Evolutionary conservation across 2,113 vertebrate species (phyloP).

Genomic region (Thalassarche chlororhynchos): DNA sequence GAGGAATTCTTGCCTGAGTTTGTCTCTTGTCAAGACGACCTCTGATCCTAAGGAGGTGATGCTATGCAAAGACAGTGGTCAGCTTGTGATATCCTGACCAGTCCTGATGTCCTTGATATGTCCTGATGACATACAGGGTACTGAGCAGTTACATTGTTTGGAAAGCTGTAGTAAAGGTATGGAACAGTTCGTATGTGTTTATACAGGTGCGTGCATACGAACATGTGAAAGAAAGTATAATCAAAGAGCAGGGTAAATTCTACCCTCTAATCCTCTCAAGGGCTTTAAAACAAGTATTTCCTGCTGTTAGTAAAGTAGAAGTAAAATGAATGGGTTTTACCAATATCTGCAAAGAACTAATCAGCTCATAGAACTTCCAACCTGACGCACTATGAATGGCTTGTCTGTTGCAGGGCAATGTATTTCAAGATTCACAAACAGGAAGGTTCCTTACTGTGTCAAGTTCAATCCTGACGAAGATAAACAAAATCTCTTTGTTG

Average conservation of each 20-base stretch:
- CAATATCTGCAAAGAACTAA: neutral
- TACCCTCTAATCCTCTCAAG: neutral
- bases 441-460: constrained; percentile 97
- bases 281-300: neutral
- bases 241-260: neutral
- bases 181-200: neutral
- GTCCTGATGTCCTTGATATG: neutral
- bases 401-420: constrained; percentile 86
- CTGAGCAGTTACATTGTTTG: neutral
- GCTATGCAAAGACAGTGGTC: neutral
- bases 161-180: neutral
- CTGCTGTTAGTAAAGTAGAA: neutral
- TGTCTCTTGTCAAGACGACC: neutral
- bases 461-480: constrained; percentile 99
- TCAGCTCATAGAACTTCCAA: neutral
- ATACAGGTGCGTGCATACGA: neutral
- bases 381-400: neutral
- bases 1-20: neutral
- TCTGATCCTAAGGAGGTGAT: neutral
- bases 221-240: neutral
- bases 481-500: constrained; percentile 96
- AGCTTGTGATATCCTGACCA: neutral
- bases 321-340: neutral
- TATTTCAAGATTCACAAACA: constrained; percentile 94
- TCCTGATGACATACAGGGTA: neutral